Percentiles rank a stretch among this genome's conserved stretches.
Conservation (phyloP, 2,113 vertebrate genomes). For the Phrynocephalus versicolor region DNA sequence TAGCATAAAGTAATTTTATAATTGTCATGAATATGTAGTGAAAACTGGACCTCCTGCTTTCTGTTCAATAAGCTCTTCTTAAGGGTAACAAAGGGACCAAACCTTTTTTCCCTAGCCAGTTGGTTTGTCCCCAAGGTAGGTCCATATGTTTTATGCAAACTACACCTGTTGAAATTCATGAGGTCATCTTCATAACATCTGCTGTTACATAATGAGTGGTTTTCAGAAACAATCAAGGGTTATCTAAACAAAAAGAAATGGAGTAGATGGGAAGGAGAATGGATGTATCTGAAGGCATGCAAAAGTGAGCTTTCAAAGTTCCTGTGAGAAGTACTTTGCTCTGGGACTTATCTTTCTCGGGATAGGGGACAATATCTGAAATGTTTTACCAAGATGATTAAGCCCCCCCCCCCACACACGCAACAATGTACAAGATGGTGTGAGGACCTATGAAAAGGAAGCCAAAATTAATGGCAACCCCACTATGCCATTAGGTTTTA, state of each 20-base stretch:
- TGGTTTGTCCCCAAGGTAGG: too few relatives aligned
- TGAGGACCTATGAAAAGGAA: neutral
- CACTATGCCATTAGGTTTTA: neutral
- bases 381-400: neutral
- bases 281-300: neutral
- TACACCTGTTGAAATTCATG: neutral
- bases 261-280: neutral
- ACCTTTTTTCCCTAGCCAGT: neutral
- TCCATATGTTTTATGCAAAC: too few relatives aligned
- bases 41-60: too few relatives aligned
- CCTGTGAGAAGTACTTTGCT: neutral
- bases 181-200: too few relatives aligned
- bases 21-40: too few relatives aligned
- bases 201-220: too few relatives aligned
- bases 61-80: neutral
- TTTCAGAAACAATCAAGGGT: too few relatives aligned
- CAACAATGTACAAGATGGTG: neutral
- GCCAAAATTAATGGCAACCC: neutral
- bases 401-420: too few relatives aligned
- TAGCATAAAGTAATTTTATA: too few relatives aligned
- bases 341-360: too few relatives aligned
- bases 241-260: neutral
- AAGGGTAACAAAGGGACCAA: neutral
- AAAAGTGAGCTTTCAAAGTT: neutral
- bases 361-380: neutral